Base-by-base conservation (phyloP, 2,797 vertebrate species). In the Cebuella pygmaea region DNA sequence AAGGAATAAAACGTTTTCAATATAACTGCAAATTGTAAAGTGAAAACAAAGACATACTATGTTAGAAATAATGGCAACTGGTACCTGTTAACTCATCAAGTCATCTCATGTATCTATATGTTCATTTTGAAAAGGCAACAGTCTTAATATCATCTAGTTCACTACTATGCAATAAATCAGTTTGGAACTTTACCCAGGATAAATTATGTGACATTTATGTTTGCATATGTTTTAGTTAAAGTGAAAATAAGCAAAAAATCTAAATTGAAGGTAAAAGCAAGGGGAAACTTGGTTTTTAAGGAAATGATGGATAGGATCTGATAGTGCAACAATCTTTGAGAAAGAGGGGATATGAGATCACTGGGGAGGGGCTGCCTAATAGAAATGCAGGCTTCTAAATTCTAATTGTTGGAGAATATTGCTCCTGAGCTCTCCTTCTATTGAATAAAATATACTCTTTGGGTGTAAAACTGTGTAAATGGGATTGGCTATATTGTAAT, bases 41-140 rank as follows among this genome's bases (percentile, higher is more conserved):
- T 48, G 94, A 94, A 22, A 14, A 67, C 26, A 61, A 81, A 61
- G 52, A 26, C 2, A 39, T 30, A 22, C 11, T 70, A 78, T 24
- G 19, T 81, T 80, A 81, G 57, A 90, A 64, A 75, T 19, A 79
- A 36, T 57, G 50, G 48, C 57, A 79, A 33, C 12, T 27, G 14
- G 15, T 67, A 33, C 19, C 24, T 80, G 20, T 80, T 55, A 48
- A 72, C 4, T 22, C 8, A 9, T 22, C 8, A 9, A 76, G 22
- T 67, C 55, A 48, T 55, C 33, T 86, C 81, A 33, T 52, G 6
- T 93, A 44, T 80, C 82, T 9, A 3, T 9, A 3, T 33, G 1
- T 46, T 92, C 20, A 84, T 64, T 88, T 75, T 89, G 76, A n/a
- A 80, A 61, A 87, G 96, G 84, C 26, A 76, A 75, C 75, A 70